Percentiles rank a stretch among this genome's conserved stretches.
phyloP scores from a whole-genome alignment of 2,797 vertebrate species.

The Chiloscyllium punctatum region DNA sequence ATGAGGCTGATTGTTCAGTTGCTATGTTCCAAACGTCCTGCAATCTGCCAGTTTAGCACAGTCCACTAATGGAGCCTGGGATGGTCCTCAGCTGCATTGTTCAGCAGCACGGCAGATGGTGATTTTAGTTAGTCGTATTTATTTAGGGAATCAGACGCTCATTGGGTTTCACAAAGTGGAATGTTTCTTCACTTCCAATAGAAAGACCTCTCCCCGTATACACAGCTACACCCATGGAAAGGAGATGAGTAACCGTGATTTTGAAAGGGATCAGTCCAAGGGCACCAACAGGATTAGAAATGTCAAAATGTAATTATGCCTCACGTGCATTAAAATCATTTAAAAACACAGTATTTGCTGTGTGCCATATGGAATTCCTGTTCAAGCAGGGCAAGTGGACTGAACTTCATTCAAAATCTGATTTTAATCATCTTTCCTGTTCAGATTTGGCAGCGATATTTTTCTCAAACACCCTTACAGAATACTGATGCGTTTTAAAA shows the following conservation, averaged over 20 bases:
- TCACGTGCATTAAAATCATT: neutral
- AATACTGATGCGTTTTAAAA: neutral
- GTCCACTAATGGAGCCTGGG: neutral
- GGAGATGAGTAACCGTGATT: neutral
- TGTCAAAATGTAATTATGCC: neutral
- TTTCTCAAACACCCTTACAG: neutral
- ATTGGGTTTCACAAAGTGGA: neutral
- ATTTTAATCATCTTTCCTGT: neutral
- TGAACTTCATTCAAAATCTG: neutral
- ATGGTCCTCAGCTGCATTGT: neutral
- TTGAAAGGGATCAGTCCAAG: neutral
- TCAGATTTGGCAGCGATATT: neutral
- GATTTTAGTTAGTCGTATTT: neutral
- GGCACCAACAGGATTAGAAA: neutral
- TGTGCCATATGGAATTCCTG: neutral
- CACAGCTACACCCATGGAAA: neutral
- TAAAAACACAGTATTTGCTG: neutral
- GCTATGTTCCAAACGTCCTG: neutral
- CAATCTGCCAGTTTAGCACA: neutral
- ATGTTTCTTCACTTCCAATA: neutral
- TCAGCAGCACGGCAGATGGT: neutral
- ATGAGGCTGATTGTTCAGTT: neutral
- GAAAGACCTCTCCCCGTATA: neutral
- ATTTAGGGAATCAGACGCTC: neutral
- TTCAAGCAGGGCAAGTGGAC: neutral